phyloP scores from a whole-genome alignment of 2,113 vertebrate genomes.

The Myotis yumanensis region DNA sequence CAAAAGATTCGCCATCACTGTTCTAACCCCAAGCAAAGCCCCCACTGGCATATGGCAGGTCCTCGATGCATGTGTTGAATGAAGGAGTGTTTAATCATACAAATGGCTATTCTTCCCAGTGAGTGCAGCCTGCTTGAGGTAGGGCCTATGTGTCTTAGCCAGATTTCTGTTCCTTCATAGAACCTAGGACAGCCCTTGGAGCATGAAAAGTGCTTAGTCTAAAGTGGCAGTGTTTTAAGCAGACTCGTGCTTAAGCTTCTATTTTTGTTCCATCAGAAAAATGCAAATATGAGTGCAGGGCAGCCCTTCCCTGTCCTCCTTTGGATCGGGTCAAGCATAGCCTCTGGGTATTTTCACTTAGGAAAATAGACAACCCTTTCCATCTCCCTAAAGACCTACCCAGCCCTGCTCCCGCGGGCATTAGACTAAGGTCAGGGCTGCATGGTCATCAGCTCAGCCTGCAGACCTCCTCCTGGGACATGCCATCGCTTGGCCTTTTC shows the following conservation, averaged over 20 bases:
- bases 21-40: no score
- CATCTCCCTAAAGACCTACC: background rate
- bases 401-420: no score
- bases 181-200: background rate
- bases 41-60: no score
- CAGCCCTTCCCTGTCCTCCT: slow-evolving; percentile 48
- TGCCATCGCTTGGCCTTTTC: background rate
- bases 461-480: background rate
- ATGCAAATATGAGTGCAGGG: slow-evolving; percentile 58
- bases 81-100: no score
- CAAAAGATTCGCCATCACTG: no score
- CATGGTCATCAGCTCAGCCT: background rate
- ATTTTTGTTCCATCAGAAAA: slow-evolving; percentile 13
- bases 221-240: background rate
- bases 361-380: slow-evolving; percentile 15
- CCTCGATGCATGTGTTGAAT: no score
- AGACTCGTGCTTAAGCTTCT: background rate
- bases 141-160: background rate
- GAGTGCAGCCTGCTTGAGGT: no score
- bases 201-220: background rate
- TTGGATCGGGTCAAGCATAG: slow-evolving; percentile 39
- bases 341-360: slow-evolving; percentile 54
- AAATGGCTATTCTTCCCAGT: no score
- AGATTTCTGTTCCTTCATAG: background rate
- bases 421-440: no score